phyloP scores from a whole-genome alignment of 2,113 vertebrate species.

The Balaenoptera acutorostrata region DNA sequence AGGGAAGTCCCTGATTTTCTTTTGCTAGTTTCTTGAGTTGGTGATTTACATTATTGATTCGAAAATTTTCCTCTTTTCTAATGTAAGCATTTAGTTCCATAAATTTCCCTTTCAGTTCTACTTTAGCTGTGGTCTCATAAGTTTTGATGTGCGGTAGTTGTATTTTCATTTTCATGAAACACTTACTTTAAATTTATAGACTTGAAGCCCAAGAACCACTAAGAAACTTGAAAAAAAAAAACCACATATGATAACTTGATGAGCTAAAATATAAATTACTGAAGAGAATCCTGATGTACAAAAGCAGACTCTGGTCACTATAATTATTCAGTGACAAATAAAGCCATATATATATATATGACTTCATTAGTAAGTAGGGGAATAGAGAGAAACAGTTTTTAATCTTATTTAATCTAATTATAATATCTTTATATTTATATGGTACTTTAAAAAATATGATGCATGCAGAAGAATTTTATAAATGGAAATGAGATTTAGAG shows the following conservation, averaged over 20 bases:
- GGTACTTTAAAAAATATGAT: not conserved
- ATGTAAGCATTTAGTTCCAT: not conserved
- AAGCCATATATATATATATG: not conserved
- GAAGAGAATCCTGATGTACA: not conserved
- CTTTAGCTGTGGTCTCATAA: too few species aligned
- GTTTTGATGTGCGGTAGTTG: not conserved
- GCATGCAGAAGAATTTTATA: not conserved
- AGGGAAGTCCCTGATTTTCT: too few species aligned
- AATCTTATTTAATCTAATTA: not conserved
- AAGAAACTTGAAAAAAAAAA: not conserved
- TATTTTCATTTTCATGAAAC: not conserved
- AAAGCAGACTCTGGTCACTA: not conserved
- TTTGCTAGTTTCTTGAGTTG: not conserved
- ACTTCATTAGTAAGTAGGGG: not conserved
- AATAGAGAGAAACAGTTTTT: not conserved
- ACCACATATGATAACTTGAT: not conserved
- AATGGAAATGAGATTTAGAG: not conserved
- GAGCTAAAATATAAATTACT: not conserved
- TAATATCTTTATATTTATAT: not conserved
- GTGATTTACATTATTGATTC: not conserved
- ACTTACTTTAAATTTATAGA: not conserved
- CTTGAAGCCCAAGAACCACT: not conserved
- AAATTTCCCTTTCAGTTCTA: not conserved
- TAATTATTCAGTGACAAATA: not conserved
- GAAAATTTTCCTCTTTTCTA: not conserved